Conservation (phyloP, 2,888 invertebrate genomes). For the Acrobasis consociella region DNA sequence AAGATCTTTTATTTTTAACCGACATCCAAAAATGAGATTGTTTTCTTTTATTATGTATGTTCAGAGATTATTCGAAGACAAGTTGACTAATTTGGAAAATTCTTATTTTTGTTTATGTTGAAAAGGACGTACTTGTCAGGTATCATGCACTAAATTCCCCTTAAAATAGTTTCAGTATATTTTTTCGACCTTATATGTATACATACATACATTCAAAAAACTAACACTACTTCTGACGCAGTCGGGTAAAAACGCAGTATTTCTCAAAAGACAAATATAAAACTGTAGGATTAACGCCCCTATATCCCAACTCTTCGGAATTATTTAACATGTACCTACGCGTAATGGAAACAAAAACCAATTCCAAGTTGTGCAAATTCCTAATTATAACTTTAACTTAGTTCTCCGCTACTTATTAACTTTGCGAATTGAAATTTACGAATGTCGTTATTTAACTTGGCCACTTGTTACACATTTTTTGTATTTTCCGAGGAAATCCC, state of each 20-base stretch:
- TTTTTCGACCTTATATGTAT: too few species aligned
- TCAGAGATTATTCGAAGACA: too few species aligned
- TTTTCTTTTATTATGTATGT: too few species aligned
- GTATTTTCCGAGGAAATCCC: background rate
- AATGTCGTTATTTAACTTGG: conserved; percentile 19
- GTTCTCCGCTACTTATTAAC: conserved; percentile 23
- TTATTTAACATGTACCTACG: conserved; percentile 20
- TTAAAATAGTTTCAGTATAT: too few species aligned
- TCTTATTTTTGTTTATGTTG: too few species aligned
- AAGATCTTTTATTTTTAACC: too few species aligned
- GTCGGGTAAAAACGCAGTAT: background rate
- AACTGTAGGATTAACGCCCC: background rate
- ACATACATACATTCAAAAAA: too few species aligned
- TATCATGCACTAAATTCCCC: too few species aligned
- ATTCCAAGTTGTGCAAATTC: conserved; percentile 25
- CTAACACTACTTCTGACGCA: too few species aligned
- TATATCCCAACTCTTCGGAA: background rate
- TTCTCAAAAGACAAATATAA: background rate
- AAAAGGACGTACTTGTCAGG: too few species aligned
- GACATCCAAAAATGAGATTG: too few species aligned
- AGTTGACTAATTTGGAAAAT: too few species aligned
- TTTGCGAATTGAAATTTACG: conserved; percentile 25
- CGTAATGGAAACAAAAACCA: conserved; percentile 27
- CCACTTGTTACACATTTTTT: background rate
- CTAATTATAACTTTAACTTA: conserved; percentile 24